Percentiles rank a stretch among this genome's conserved stretches.
Conservation (phyloP, 2,797 vertebrate species). For the Thamnophis elegans region DNA sequence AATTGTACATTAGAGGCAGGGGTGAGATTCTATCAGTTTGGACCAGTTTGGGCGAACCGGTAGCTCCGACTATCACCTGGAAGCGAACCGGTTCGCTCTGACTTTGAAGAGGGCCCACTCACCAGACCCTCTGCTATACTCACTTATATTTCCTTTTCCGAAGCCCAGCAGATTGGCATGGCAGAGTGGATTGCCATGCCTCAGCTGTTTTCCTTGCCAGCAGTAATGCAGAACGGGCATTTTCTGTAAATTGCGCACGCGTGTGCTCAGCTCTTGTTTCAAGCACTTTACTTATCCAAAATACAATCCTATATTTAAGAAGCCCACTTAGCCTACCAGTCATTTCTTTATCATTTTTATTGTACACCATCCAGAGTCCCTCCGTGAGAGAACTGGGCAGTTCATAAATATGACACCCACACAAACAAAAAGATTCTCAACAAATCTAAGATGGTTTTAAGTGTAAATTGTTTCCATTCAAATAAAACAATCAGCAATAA, state of each 20-base stretch:
- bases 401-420: not conserved
- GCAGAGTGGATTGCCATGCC: too few species aligned
- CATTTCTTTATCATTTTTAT: not conserved
- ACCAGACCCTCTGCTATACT: too few species aligned
- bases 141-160: too few species aligned
- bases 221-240: too few species aligned
- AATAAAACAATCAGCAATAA: not conserved
- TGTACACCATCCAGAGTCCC: not conserved
- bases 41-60: too few species aligned
- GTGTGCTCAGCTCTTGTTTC: not conserved
- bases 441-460: not conserved
- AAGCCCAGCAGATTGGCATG: too few species aligned
- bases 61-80: too few species aligned
- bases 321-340: not conserved
- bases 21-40: too few species aligned
- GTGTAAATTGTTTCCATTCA: not conserved
- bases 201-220: too few species aligned
- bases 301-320: not conserved
- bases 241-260: too few species aligned
- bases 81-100: too few species aligned
- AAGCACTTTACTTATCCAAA: not conserved
- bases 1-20: not conserved
- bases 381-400: not conserved
- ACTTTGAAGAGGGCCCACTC: too few species aligned
- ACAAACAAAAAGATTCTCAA: not conserved